These are phyloP conservation scores for Eupithecia exiguata DNA, from an alignment of 2,888 invertebrate genomes.

Conservation along the genomic window DNA sequence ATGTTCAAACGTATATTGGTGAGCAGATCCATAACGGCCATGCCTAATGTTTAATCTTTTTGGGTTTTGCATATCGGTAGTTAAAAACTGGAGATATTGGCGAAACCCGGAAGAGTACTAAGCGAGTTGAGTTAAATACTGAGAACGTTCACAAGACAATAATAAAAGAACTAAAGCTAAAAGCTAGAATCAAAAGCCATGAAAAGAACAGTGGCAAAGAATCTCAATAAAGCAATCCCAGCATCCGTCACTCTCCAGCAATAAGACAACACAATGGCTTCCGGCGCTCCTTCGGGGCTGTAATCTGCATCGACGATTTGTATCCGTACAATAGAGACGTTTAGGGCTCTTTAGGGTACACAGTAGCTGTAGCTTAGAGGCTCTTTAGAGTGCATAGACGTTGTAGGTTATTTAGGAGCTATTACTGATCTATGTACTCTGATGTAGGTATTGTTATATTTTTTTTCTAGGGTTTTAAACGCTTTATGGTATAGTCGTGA, in stretches of 20 bases:
- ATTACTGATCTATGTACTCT: background rate
- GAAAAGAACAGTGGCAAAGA: slow-evolving; percentile 22
- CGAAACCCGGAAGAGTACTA: background rate
- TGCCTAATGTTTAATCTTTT: background rate
- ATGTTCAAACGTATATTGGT: no score
- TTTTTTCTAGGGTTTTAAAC: no score
- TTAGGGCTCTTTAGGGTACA: slow-evolving; percentile 38
- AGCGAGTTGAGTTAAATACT: background rate
- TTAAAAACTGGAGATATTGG: background rate
- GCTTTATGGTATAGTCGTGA: no score
- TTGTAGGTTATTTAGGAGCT: background rate
- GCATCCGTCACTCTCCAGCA: slow-evolving; percentile 34
- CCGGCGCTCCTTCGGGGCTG: slow-evolving; percentile 38
- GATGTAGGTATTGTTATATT: no score
- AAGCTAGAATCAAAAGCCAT: slow-evolving; percentile 18
- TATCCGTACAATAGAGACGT: slow-evolving; percentile 42
- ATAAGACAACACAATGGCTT: slow-evolving; percentile 46
- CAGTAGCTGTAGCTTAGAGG: background rate
- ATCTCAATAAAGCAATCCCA: slow-evolving; percentile 28
- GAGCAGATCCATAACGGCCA: no score
- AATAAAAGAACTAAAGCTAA: background rate
- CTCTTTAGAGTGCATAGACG: slow-evolving; percentile 5
- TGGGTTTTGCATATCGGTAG: background rate
- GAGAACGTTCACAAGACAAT: background rate
- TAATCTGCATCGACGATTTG: slow-evolving; percentile 47